Conservation (phyloP, 2,113 vertebrate genomes). For the Boulengeromyrus knoepffleri region DNA sequence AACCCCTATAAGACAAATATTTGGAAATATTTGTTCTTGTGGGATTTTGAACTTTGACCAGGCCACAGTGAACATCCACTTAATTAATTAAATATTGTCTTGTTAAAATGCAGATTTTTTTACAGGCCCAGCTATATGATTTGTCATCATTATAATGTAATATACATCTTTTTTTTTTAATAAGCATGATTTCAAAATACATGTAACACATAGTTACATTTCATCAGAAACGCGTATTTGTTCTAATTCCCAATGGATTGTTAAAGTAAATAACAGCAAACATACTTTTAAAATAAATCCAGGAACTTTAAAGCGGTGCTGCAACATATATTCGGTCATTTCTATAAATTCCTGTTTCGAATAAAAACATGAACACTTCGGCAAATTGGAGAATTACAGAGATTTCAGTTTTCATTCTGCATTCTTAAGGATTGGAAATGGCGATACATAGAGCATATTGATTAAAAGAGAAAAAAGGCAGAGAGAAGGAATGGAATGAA, state of each 20-base stretch:
- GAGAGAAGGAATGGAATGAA: neutral
- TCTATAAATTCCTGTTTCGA: neutral
- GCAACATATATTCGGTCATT: neutral
- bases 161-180: neutral
- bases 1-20: neutral
- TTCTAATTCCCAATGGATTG: neutral
- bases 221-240: neutral
- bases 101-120: neutral
- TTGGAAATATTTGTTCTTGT: conserved; percentile 2
- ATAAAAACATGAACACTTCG: neutral
- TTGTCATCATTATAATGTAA: neutral
- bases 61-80: neutral
- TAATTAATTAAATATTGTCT: neutral
- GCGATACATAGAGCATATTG: neutral
- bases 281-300: neutral
- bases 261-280: neutral
- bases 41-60: neutral
- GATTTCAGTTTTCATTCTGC: neutral
- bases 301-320: neutral
- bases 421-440: neutral
- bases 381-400: neutral
- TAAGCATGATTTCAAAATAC: neutral
- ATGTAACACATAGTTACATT: neutral
- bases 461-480: neutral
- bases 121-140: neutral